Base-by-base conservation (phyloP, 2,113 vertebrate genomes). In the Reinhardtius hippoglossoides region DNA sequence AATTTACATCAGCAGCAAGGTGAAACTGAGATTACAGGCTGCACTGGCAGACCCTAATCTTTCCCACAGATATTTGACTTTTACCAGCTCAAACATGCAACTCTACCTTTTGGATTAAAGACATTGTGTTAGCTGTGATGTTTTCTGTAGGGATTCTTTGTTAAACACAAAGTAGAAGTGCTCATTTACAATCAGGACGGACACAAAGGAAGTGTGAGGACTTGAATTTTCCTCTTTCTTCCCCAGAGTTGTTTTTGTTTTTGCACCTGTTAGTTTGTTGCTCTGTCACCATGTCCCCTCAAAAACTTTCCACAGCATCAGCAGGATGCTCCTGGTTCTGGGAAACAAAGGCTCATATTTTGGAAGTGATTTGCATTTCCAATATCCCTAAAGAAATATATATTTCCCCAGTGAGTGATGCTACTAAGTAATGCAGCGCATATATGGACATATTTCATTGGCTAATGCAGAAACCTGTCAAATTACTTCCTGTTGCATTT, bases 21-120 rank as follows among this genome's bases (percentile, higher is more conserved):
- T 87, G 76, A 86, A 86, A 78, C 46, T 12, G 62, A 84, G 78
- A 89, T 84, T 82, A 82, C 70, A 75, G 61, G n/a, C 26, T 67
- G 50, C 50, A 31, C 57, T 72, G 46, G 77, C 31, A 2, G 71
- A 31, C 46, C 48, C 23, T 59, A 74, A 83, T 86, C 88, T 85
- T 48, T 74, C 21, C 10, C 67, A 76, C 62, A 74, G 70, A 88
- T 84, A 76, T 68, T 89, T 86, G 74, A 58, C 62, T 87, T 82
- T 61, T 24, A 56, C 21, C 27, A 15, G 58, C 44, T 79, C 56
- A 80, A 67, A 81, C 71, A 59, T 64, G 46, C 18, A 74, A 44
- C 61, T 63, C 14, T 63, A 62, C 54, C 3, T 21, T 63, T 69
- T 8, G 59, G 71, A 83, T 60, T 35, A 18, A 58, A 27, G 8